Percentiles rank a stretch among this genome's conserved stretches.
phyloP scores from a whole-genome alignment of 1,140 invertebrate genomes.

The Pseudomyrmex concolor region DNA sequence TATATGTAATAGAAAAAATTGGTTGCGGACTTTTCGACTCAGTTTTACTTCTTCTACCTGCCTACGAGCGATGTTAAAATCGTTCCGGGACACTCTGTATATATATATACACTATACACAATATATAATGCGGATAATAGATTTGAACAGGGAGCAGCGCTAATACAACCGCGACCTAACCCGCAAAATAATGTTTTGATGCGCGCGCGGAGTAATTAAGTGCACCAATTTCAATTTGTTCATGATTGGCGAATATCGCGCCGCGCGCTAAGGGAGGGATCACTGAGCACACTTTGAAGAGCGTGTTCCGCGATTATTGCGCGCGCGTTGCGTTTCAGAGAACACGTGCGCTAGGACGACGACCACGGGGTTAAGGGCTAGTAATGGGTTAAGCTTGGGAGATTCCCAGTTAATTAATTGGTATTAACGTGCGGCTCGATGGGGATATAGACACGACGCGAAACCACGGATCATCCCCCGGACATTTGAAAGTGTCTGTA shows the following conservation, averaged over 20 bases:
- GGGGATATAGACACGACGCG: slow-evolving; percentile 14
- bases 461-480: slow-evolving; percentile 24
- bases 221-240: slow-evolving; percentile 67
- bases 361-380: slow-evolving; percentile 56
- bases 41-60: no score
- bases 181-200: slow-evolving; percentile 46
- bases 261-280: slow-evolving; percentile 60
- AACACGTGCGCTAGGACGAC: slow-evolving; percentile 63
- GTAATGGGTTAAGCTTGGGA: slow-evolving; percentile 70
- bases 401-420: slow-evolving; percentile 75
- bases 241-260: slow-evolving; percentile 52
- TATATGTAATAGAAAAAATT: no score
- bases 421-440: slow-evolving; percentile 64
- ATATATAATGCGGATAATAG: slow-evolving; percentile 45
- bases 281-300: slow-evolving; percentile 63
- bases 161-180: slow-evolving; percentile 7
- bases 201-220: slow-evolving; percentile 47
- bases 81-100: no score
- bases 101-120: not conserved
- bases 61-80: no score
- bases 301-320: slow-evolving; percentile 67
- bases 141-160: slow-evolving; percentile 14
- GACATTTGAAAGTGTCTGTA: slow-evolving; percentile 34
- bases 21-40: no score
- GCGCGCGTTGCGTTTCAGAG: slow-evolving; percentile 47